A percentile compares a stretch with the other conserved stretches of the same genome.
phyloP scores from a whole-genome alignment of 1,140 invertebrate genomes.

The Drosophila busckii region DNA sequence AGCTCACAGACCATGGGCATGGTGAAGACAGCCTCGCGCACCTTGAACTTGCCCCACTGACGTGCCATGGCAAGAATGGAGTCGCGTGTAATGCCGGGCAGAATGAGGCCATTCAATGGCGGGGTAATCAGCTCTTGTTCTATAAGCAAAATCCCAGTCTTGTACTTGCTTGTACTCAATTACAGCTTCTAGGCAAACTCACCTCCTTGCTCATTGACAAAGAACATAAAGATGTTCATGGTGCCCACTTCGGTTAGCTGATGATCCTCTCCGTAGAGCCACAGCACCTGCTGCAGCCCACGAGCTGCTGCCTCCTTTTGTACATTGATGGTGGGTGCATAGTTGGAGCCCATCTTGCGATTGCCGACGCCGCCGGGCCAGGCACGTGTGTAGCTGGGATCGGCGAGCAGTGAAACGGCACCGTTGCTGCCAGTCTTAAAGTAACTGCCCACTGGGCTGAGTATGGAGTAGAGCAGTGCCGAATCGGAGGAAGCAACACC shows the following conservation, averaged over 20 bases:
- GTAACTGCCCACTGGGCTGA: conserved; percentile 96
- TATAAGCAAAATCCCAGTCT: too few relatives aligned
- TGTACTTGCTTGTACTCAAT: too few relatives aligned
- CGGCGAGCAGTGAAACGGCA: conserved; percentile 84
- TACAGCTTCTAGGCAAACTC: conserved; percentile 38
- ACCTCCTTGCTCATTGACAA: conserved; percentile 95
- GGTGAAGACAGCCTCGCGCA: conserved; percentile 90
- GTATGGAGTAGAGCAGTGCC: conserved; percentile 93
- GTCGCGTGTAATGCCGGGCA: conserved; percentile 95
- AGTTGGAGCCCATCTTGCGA: conserved; percentile 97
- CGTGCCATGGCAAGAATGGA: conserved; percentile 90
- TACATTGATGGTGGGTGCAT: conserved; percentile 91
- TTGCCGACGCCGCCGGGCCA: conserved; percentile 98
- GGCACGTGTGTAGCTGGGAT: conserved; percentile 83
- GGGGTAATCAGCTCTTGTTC: conserved; percentile 96
- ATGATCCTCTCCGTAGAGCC: conserved; percentile 97
- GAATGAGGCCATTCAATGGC: conserved; percentile 93
- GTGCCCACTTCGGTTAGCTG: conserved; percentile 98
- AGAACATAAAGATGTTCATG: conserved; percentile 98
- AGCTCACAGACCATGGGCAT: conserved; percentile 91
- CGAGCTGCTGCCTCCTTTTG: conserved; percentile 88
- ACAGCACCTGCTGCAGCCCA: conserved; percentile 97
- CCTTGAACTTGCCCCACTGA: conserved; percentile 93
- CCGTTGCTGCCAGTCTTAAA: conserved; percentile 85
- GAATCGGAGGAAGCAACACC: conserved; percentile 91